Evolutionary conservation across 1,140 invertebrate genomes (phyloP).

Genomic region (Physella acuta): DNA sequence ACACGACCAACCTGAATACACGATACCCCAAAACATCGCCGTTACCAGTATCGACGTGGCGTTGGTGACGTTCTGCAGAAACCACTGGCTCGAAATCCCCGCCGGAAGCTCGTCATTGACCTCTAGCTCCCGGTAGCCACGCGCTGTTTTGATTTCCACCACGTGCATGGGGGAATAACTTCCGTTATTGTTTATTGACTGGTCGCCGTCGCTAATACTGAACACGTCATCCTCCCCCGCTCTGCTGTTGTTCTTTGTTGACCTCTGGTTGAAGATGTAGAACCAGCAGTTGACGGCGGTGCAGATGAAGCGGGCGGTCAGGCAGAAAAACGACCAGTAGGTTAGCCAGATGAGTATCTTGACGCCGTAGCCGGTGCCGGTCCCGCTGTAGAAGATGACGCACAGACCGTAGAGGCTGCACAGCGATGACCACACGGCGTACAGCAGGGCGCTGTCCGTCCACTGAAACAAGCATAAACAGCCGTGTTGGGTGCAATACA

Average conservation of each 20-base stretch:
- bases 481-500: too few relatives aligned
- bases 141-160: too few relatives aligned
- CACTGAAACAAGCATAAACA: constrained; percentile 35
- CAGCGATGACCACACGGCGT: constrained; percentile 37
- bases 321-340: constrained; percentile 48
- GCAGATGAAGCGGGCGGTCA: constrained; percentile 39
- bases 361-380: constrained; percentile 26
- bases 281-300: constrained; percentile 41
- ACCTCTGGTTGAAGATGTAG: too few relatives aligned
- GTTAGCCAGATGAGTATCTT: constrained; percentile 52
- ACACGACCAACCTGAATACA: constrained; percentile 40
- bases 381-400: constrained; percentile 40
- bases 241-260: constrained; percentile 22
- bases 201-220: too few relatives aligned
- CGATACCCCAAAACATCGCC: constrained; percentile 43
- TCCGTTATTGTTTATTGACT: too few relatives aligned
- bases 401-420: constrained; percentile 36
- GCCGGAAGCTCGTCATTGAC: too few relatives aligned
- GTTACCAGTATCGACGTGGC: constrained; percentile 39
- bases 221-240: constrained; percentile 32
- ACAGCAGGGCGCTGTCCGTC: constrained; percentile 37
- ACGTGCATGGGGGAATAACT: too few relatives aligned
- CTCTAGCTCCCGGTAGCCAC: too few relatives aligned
- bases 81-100: constrained; percentile 40
- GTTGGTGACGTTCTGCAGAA: constrained; percentile 39